Base-by-base conservation (phyloP, 2,113 vertebrate species). In the Psilopsiagon aymara region DNA sequence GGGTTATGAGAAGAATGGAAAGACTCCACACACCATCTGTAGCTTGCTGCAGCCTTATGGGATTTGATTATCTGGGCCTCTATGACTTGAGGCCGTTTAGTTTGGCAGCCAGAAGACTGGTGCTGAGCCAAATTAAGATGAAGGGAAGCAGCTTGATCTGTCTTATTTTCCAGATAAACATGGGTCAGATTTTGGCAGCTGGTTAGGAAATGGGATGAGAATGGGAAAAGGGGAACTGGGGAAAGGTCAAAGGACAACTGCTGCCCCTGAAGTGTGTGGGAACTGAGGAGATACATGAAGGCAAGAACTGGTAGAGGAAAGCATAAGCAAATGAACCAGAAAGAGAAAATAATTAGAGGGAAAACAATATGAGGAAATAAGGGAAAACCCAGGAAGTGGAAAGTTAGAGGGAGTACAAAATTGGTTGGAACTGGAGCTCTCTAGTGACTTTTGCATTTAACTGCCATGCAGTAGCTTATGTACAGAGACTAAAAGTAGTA, bases 291-390 rank as follows among this genome's bases (percentile, higher is more conserved):
- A 41, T 33, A 17, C 19, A 9, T 53, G 44, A 70, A 94, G 39
- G 41, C 37, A 43, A 66, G 81, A 94, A 35, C 20, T 55, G 29
- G 33, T 71, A 23, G 39, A 68, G 35, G 31, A 89, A 94, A 53
- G 51, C 62, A 51, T 53, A 63, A 70, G 29, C 19, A 75, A 77
- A 60, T 49, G 41, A 86, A 43, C 25, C 37, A 60, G 66, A 64
- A 25, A 46, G 16, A 46, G 51, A 83, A 90, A 44, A 93, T 78
- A 25, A 33, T 78, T 28, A 71, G 24, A 17, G 2, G 64, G 28
- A 71, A 87, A 92, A 92, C 67, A 91, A 82, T 84, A 57, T 53
- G n/a, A 91, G 74, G 86, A 97, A 89, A 84, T 79, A 31, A 75
- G 64, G 51, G 66, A 78, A 95, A 92, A 82, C 39, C 23, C 29